Percentiles rank a stretch among this genome's conserved stretches.
Evolutionary conservation across 2,113 vertebrate species (phyloP).

Genomic region (Myrmecophaga tridactyla): DNA sequence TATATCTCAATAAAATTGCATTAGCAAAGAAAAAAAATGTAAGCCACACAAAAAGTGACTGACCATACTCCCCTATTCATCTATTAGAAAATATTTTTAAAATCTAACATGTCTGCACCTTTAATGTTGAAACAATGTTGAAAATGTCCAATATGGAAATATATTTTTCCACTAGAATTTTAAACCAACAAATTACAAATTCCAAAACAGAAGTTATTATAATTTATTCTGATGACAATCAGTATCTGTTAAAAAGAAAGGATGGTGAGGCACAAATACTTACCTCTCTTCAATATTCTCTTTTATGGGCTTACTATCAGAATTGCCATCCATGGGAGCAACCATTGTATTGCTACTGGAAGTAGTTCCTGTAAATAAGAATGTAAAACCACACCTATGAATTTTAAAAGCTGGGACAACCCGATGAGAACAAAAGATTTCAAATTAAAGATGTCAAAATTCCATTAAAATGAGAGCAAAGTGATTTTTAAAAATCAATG

Average conservation of each 20-base stretch:
- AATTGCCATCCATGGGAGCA: slow-evolving; percentile 90
- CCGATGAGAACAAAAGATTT: not conserved
- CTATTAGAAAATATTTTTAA: not conserved
- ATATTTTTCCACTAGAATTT: not conserved
- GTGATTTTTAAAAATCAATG: slow-evolving; percentile 1
- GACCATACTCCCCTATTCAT: not conserved
- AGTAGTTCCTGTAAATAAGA: slow-evolving; percentile 89
- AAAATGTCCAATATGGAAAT: not conserved
- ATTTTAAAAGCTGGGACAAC: not conserved
- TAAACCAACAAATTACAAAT: not conserved
- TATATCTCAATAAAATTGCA: too few relatives aligned
- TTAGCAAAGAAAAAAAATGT: too few relatives aligned
- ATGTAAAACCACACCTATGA: not conserved
- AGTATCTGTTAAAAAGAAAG: not conserved
- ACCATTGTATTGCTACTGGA: slow-evolving; percentile 99
- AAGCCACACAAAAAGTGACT: not conserved
- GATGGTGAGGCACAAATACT: slow-evolving; percentile 58
- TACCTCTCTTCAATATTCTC: slow-evolving; percentile 95
- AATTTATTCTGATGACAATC: not conserved
- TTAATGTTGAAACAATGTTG: not conserved
- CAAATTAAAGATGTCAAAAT: not conserved
- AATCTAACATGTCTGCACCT: not conserved
- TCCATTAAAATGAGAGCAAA: not conserved
- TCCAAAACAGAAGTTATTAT: not conserved
- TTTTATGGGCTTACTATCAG: slow-evolving; percentile 91